phyloP scores from a whole-genome alignment of 2,113 vertebrate genomes.

The Toxostoma redivivum region DNA sequence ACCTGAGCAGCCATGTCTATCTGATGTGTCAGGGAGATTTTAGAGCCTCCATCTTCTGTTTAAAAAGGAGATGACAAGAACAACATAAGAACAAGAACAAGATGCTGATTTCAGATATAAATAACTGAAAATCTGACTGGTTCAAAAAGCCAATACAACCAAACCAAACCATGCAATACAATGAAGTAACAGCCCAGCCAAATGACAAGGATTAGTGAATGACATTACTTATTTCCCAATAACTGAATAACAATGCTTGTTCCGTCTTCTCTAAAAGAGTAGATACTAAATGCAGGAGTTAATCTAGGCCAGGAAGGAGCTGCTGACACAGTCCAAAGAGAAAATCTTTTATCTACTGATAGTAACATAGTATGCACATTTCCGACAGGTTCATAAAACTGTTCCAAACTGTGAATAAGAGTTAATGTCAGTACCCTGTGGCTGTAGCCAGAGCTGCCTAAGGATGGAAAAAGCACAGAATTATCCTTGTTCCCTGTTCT shows the following conservation, averaged over 20 bases:
- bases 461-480: neutral
- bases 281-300: neutral
- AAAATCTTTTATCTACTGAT: neutral
- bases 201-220: neutral
- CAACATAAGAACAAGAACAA: neutral
- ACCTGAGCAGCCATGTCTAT: slow-evolving; percentile 93
- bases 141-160: neutral
- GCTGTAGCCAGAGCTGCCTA: neutral
- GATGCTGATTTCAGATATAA: neutral
- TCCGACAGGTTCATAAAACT: neutral
- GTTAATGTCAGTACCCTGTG: neutral
- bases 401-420: neutral
- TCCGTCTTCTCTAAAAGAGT: neutral
- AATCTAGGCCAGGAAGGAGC: neutral
- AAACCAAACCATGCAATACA: neutral
- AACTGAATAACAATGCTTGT: neutral
- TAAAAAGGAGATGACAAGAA: neutral
- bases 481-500: neutral
- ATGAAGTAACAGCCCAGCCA: neutral
- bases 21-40: slow-evolving; percentile 75
- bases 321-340: neutral
- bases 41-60: slow-evolving; percentile 73
- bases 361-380: neutral
- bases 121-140: neutral
- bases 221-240: neutral